phyloP scores from a whole-genome alignment of 2,797 vertebrate species.

The Rhabdomys pumilio region DNA sequence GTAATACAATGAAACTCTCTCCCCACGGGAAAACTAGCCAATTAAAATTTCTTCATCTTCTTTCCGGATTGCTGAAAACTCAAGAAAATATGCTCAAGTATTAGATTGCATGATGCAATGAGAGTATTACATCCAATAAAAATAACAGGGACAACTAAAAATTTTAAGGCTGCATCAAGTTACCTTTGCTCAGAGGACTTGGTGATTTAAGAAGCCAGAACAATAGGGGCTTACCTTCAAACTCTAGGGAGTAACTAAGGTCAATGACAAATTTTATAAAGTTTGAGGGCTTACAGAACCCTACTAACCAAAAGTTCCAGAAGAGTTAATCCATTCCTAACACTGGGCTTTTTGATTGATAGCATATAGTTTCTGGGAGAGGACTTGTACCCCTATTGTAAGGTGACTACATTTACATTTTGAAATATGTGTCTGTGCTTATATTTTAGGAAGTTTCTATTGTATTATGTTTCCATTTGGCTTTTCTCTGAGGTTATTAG shows the following conservation, averaged over 20 bases:
- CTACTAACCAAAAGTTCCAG: background rate
- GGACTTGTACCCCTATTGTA: background rate
- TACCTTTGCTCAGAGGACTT: background rate
- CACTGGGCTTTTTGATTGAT: background rate
- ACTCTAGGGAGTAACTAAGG: background rate
- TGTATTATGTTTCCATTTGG: background rate
- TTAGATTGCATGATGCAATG: background rate
- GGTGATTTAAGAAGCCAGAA: background rate
- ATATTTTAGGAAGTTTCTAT: background rate
- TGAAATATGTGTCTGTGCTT: background rate
- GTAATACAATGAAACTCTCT: background rate
- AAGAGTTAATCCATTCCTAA: background rate
- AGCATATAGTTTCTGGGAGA: background rate
- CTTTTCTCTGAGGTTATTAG: background rate
- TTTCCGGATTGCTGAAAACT: conserved; percentile 41
- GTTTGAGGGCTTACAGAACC: background rate
- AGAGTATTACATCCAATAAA: background rate
- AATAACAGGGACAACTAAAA: background rate
- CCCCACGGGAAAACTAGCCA: background rate
- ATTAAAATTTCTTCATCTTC: background rate
- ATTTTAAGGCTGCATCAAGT: background rate
- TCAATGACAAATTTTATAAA: background rate
- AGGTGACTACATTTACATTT: background rate
- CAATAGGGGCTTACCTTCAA: background rate
- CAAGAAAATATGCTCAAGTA: background rate